Percentiles rank a stretch among this genome's conserved stretches.
Evolutionary conservation across 2,113 vertebrate genomes (phyloP).

Genomic region (Martes martes): DNA sequence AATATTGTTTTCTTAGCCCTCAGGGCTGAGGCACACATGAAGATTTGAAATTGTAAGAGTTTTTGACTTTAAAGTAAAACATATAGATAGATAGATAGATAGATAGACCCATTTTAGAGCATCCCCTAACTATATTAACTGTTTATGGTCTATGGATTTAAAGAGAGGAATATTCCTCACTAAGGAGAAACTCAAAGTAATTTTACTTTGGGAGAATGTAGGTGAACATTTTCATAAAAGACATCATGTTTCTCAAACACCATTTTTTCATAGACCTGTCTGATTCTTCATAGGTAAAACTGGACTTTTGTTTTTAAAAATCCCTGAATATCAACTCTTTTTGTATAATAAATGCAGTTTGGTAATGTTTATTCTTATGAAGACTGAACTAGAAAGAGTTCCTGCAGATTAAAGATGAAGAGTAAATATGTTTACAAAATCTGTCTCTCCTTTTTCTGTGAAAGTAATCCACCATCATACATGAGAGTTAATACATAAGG

Average conservation of each 20-base stretch:
- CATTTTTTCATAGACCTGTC: neutral
- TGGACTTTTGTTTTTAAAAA: neutral
- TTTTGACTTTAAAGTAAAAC: neutral
- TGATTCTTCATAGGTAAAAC: neutral
- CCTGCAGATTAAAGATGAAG: slow-evolving; percentile 64
- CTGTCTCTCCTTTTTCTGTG: slow-evolving; percentile 73
- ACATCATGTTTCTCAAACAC: neutral
- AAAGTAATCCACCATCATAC: slow-evolving; percentile 75
- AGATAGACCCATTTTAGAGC: neutral
- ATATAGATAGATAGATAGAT: neutral
- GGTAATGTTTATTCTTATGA: slow-evolving; percentile 42
- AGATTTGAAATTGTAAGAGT: neutral
- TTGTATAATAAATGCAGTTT: slow-evolving; percentile 9
- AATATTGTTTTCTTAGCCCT: neutral
- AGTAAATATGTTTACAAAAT: slow-evolving; percentile 73
- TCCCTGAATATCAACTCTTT: neutral
- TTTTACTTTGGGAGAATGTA: neutral
- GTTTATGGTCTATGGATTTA: neutral
- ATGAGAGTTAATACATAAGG: slow-evolving; percentile 72
- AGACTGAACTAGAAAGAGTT: slow-evolving; percentile 68
- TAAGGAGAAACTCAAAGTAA: neutral
- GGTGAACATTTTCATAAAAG: neutral
- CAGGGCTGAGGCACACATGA: neutral
- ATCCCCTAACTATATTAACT: neutral
- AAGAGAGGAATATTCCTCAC: neutral